Base-by-base conservation (phyloP, 2,888 invertebrate species). In the Orchesella flavescens region DNA sequence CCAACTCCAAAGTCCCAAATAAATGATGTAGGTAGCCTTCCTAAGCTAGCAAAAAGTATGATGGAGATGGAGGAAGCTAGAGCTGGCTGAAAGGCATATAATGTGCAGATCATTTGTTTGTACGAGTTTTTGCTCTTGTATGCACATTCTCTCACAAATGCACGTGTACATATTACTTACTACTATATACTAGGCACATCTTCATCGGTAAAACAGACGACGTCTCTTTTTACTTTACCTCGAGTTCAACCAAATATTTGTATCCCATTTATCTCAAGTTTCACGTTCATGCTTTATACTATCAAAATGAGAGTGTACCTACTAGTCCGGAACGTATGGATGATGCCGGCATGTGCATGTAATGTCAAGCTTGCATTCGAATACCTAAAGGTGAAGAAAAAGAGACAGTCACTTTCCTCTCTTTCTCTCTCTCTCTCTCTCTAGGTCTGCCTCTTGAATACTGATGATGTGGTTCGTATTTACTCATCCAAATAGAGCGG, bases 401-500 rank as follows among this genome's bases (percentile, higher is more conserved):
- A 34, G 34, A 34, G 34, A 34, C 34, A 34, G 34, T 34, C 34
- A 34, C 34, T 34, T 34, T 34, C n/a, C n/a, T n/a, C n/a, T n/a
- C n/a, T n/a, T n/a, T n/a, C n/a, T n/a, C n/a, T n/a, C n/a, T n/a
- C n/a, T n/a, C n/a, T n/a, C n/a, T n/a, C 34, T 34, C 34, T 34
- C 34, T 34, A 4, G 34, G 3, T 34, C 34, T 34, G 34, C 7
- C 34, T 7, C 15, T 7, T 65, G 75, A 75, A 75, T 65, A 43
- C 63, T 65, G 55, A 65, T 75, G 75, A 75, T 75, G 75, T 53
- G 46, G 75, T 49, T 57, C 77, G 53, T 77, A 77, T 77, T 77
- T 77, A 59, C 77, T 57, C 77, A 77, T 13, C 34, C 57, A 77
- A 77, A 77, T 77, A 77, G 77, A 68, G 77, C 68, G 77, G 77